Base-by-base conservation (phyloP, 2,113 vertebrate species). In the Abramis brama region DNA sequence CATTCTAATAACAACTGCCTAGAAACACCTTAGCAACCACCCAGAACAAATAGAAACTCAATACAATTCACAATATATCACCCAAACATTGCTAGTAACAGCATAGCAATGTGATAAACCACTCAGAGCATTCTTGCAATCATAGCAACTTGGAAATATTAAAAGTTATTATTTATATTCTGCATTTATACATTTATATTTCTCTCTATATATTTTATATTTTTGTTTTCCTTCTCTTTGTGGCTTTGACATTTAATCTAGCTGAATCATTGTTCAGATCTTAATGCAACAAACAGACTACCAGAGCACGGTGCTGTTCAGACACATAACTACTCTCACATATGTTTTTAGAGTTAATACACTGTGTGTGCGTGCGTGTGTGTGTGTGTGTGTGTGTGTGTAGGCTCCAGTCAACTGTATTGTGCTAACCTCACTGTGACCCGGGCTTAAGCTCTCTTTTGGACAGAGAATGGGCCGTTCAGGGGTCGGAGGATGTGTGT, bases 341-440 rank as follows among this genome's bases (percentile, higher is more conserved):
- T 86, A 77, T 94, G 94, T 95, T 95, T 94, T 94, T 73, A 92
- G 93, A 92, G 93, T 93, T 94, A 94, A 95, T 94, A 92, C 93
- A 93, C 92, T 93, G 92, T 90, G 92, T 89, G 6, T 57, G 55
- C 7, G 52, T 47, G 13, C 5, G 47, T 19, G 91, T 90, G 91
- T 90, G 91, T 89, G 92, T 89, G 91, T 88, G 50, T 89, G 92
- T 88, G 90, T 89, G 93, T 90, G 93, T 88, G 90, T 89, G 92
- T 89, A 90, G 91, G 92, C 89, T 92, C 91, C 90, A 93, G 92
- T 90, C 88, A 83, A 89, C 91, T 88, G 91, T 94, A 94, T 95
- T 95, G 94, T 92, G 91, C 86, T 95, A 95, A 95, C 95, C 95
- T 94, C 91, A 39, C 83, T 55, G 84, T 94, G 93, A 95, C 93